A percentile compares a stretch with the other conserved stretches of the same genome.
Evolutionary conservation across 2,113 vertebrate genomes (phyloP).

Genomic region (Campylomormyrus numenius): DNA sequence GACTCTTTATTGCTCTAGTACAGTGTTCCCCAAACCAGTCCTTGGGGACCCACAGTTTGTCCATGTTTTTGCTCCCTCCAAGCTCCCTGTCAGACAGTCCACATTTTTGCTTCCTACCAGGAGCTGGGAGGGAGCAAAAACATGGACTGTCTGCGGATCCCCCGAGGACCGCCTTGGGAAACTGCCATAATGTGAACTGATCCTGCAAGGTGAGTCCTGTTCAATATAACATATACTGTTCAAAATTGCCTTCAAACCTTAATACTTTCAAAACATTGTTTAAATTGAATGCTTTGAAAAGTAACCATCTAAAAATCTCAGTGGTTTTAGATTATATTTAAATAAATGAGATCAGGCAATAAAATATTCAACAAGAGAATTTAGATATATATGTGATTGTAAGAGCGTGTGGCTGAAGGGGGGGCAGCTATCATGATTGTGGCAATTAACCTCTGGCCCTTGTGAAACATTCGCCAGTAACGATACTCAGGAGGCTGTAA

Average conservation of each 20-base stretch:
- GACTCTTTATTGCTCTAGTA: conserved; percentile 11
- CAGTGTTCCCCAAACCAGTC: not conserved
- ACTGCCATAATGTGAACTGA: not conserved
- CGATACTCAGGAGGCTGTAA: not conserved
- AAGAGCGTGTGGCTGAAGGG: not conserved
- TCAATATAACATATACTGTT: not conserved
- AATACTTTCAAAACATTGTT: not conserved
- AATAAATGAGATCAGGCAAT: not conserved
- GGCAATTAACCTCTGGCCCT: not conserved
- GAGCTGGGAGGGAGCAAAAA: not conserved
- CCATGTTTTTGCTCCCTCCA: not conserved
- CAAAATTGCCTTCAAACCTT: not conserved
- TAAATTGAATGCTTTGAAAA: not conserved
- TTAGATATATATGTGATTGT: not conserved
- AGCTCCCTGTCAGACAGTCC: not conserved
- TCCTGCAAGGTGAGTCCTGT: not conserved
- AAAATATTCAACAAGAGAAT: not conserved
- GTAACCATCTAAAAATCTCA: not conserved
- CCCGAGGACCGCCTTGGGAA: not conserved
- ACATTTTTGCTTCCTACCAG: not conserved
- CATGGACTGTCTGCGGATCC: not conserved
- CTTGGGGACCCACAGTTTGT: not conserved
- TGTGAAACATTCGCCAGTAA: not conserved
- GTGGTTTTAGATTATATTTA: not conserved
- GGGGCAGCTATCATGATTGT: not conserved